Percentiles rank a stretch among this genome's conserved stretches.
phyloP scores from a whole-genome alignment of 2,888 invertebrate genomes.

The Carpatolechia fugitivella region DNA sequence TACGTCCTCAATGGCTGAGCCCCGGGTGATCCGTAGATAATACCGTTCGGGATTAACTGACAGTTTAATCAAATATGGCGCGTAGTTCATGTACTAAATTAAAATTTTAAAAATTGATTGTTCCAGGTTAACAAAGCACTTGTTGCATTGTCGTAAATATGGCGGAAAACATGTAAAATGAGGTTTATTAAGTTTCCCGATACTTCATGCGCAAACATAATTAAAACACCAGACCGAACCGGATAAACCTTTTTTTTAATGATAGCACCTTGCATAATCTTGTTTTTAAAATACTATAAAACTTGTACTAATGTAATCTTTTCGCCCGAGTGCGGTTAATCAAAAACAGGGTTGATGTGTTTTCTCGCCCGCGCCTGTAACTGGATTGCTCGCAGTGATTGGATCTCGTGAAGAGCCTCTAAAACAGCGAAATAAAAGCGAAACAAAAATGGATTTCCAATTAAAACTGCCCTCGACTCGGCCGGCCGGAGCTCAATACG shows the following conservation, averaged over 20 bases:
- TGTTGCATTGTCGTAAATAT: no score
- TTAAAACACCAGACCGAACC: no score
- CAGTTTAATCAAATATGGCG: background rate
- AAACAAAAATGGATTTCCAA: constrained; percentile 1
- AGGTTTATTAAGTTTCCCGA: no score
- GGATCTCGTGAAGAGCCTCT: background rate
- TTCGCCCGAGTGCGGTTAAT: background rate
- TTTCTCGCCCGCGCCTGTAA: background rate
- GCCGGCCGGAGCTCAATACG: background rate
- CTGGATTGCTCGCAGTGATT: background rate
- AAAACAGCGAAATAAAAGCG: background rate
- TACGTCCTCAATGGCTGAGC: background rate
- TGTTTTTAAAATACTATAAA: no score
- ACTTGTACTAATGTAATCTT: background rate
- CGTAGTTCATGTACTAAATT: background rate
- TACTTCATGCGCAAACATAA: no score
- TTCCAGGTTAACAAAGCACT: background rate
- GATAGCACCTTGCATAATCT: no score
- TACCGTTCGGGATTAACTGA: background rate
- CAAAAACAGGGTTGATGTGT: background rate
- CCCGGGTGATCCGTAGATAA: background rate
- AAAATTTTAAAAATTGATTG: background rate
- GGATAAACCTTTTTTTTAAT: no score
- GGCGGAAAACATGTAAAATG: no score
- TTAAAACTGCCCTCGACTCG: background rate